A percentile compares a stretch with the other conserved stretches of the same genome.
Evolutionary conservation across 92 coral and sea anemone genomes (phyloP).

Genomic region (Anthopleura xanthogrammica): DNA sequence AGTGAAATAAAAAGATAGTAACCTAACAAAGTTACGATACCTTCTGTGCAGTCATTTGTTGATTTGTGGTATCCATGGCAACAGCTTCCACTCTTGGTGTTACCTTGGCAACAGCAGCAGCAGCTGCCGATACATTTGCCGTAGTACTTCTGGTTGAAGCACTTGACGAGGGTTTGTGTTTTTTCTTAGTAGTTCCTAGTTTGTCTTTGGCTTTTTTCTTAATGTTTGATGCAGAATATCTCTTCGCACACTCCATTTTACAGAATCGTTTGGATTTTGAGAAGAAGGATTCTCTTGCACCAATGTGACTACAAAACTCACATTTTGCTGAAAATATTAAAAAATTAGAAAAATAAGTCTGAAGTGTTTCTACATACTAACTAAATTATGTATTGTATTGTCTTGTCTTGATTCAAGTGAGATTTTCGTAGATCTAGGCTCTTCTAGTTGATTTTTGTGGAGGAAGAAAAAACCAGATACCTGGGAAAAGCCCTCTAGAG

Average conservation of each 20-base stretch:
- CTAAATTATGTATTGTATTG: too few species aligned
- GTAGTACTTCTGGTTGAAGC: conserved; percentile 39
- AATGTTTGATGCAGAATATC: conserved; percentile 99
- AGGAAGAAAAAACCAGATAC: too few species aligned
- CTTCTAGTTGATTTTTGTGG: too few species aligned
- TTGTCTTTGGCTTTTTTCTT: conserved; percentile 97
- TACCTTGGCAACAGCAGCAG: conserved; percentile 43
- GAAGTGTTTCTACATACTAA: too few species aligned
- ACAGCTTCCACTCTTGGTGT: conserved; percentile 36
- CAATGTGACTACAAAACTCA: conserved; percentile 97
- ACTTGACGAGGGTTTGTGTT: conserved; percentile 44
- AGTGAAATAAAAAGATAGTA: too few species aligned
- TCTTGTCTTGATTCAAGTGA: too few species aligned
- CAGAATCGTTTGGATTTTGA: conserved; percentile 98
- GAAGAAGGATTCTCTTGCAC: conserved; percentile 84
- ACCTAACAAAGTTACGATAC: neutral
- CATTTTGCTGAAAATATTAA: conserved; percentile 69
- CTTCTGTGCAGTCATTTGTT: conserved; percentile 19
- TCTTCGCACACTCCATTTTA: conserved; percentile 98
- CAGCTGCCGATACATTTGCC: conserved; percentile 45
- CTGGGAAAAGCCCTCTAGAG: too few species aligned
- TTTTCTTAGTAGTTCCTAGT: conserved; percentile 88
- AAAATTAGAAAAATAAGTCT: neutral
- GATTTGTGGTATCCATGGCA: conserved; percentile 19
- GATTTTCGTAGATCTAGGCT: too few species aligned